A percentile compares a stretch with the other conserved stretches of the same genome.
phyloP scores from a whole-genome alignment of 2,888 invertebrate genomes.

The Odontocolon sp. region DNA sequence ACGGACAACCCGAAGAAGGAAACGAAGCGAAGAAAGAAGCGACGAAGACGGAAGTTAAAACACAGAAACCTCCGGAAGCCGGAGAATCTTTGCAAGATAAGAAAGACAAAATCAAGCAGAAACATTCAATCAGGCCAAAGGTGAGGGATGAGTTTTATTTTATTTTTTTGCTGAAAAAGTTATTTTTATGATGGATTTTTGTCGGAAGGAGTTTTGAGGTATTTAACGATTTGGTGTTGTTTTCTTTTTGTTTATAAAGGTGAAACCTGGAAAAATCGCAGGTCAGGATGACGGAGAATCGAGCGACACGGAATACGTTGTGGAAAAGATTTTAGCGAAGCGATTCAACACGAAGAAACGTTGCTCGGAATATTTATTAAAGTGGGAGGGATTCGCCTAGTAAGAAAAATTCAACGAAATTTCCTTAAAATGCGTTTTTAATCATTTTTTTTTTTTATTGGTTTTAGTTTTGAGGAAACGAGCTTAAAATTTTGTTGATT shows the following conservation, averaged over 20 bases:
- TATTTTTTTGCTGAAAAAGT: neutral
- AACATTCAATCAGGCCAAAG: constrained; percentile 56
- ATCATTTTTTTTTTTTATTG: constrained; percentile 14
- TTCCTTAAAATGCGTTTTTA: constrained; percentile 9
- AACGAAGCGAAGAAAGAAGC: constrained; percentile 69
- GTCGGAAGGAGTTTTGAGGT: neutral
- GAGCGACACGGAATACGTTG: constrained; percentile 86
- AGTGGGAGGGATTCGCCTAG: constrained; percentile 92
- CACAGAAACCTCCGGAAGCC: constrained; percentile 65
- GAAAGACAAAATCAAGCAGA: constrained; percentile 73
- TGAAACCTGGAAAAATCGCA: constrained; percentile 69
- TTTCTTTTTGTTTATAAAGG: constrained; percentile 71
- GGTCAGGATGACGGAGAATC: constrained; percentile 67
- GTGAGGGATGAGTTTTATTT: neutral
- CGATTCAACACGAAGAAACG: constrained; percentile 89
- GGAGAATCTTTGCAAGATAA: constrained; percentile 64
- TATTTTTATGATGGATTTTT: neutral
- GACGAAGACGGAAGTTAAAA: constrained; percentile 69
- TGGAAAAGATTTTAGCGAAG: constrained; percentile 92
- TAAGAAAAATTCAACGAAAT: constrained; percentile 78
- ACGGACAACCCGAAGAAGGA: constrained; percentile 77
- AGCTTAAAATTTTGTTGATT: constrained; percentile 1
- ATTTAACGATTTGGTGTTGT: neutral
- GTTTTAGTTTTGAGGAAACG: neutral
- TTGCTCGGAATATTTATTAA: constrained; percentile 91